These are phyloP conservation scores for Dynastes maya DNA, from an alignment of 2,888 invertebrate genomes.

Conservation along the genomic window DNA sequence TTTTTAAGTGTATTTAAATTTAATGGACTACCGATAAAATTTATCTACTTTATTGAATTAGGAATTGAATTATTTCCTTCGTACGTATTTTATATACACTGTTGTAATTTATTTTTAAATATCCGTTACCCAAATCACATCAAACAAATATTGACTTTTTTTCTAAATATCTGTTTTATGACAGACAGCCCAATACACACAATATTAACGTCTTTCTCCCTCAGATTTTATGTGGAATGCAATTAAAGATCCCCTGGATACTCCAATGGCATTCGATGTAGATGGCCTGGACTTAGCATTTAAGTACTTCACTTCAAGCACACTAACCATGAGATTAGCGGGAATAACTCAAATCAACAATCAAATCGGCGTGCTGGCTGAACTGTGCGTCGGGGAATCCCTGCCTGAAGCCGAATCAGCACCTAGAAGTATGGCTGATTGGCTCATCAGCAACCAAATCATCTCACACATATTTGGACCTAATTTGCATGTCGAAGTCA, in stretches of 20 bases:
- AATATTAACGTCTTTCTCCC: neutral
- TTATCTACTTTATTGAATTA: no score
- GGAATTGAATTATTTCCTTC: no score
- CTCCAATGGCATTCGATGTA: slow-evolving; percentile 88
- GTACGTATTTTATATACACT: no score
- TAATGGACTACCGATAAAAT: no score
- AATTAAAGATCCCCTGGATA: slow-evolving; percentile 92
- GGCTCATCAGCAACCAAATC: slow-evolving; percentile 91
- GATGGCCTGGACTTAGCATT: slow-evolving; percentile 95
- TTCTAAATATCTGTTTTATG: no score
- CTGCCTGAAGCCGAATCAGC: slow-evolving; percentile 89
- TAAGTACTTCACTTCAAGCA: slow-evolving; percentile 96
- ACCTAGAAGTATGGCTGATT: slow-evolving; percentile 88
- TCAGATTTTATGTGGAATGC: slow-evolving; percentile 96
- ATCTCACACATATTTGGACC: slow-evolving; percentile 97
- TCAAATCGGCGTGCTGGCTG: slow-evolving; percentile 92
- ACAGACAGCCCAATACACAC: no score
- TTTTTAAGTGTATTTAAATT: no score
- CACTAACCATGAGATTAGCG: slow-evolving; percentile 92
- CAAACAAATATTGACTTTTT: no score
- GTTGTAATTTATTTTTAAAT: no score
- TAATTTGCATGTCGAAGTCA: slow-evolving; percentile 94
- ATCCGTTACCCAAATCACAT: no score
- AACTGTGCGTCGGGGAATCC: slow-evolving; percentile 91
- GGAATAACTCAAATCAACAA: slow-evolving; percentile 96